A percentile compares a stretch with the other conserved stretches of the same genome.
Conservation (phyloP, 2,888 invertebrate genomes). For the Hydrotaea diabolus region DNA sequence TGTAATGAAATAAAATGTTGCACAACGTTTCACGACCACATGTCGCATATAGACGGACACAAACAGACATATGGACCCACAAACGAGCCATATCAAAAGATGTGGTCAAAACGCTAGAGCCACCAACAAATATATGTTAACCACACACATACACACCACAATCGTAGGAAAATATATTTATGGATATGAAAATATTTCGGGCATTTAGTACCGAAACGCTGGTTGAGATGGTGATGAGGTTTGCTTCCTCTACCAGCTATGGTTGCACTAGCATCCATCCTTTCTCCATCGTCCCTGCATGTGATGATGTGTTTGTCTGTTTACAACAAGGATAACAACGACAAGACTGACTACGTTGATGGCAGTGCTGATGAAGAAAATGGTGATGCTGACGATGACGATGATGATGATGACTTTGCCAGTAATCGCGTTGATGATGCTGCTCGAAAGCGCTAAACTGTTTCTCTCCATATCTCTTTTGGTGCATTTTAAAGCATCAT, state of each 20-base stretch:
- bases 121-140: background rate
- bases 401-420: background rate
- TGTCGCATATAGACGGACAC: background rate
- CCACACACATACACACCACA: constrained; percentile 1
- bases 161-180: constrained; percentile 11
- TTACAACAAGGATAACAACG: background rate
- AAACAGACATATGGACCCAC: background rate
- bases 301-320: background rate
- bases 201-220: background rate
- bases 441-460: background rate
- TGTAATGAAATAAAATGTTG: constrained; percentile 26
- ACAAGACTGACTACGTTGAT: too few species aligned
- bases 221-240: background rate
- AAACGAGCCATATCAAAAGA: background rate
- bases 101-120: background rate
- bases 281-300: too few species aligned
- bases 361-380: background rate
- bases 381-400: background rate
- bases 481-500: constrained; percentile 2
- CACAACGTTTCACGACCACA: background rate
- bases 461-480: background rate
- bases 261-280: too few species aligned
- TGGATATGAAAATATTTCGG: constrained; percentile 21
- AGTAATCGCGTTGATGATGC: background rate
- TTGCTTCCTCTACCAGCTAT: background rate